Conservation (phyloP, 1,140 invertebrate genomes). For the Drosophila novamexicana region DNA sequence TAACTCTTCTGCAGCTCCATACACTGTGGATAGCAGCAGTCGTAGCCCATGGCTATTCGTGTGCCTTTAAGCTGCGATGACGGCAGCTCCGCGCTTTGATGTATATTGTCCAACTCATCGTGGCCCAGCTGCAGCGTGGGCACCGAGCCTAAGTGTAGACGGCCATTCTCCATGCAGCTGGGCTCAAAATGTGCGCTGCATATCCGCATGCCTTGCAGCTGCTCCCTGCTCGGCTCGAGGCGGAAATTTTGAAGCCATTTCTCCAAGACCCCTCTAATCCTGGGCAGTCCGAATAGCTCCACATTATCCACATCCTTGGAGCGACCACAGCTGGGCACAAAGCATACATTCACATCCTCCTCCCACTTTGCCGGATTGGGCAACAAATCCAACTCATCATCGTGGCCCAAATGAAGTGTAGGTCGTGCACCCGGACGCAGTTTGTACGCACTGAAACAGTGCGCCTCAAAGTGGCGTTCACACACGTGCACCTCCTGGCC, state of each 20-base stretch:
- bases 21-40: constrained; percentile 61
- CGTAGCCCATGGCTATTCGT: background rate
- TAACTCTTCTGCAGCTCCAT: constrained; percentile 46
- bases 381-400: constrained; percentile 21
- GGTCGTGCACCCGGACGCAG: constrained; percentile 53
- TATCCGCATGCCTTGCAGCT: constrained; percentile 34
- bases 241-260: constrained; percentile 69
- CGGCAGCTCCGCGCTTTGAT: constrained; percentile 6
- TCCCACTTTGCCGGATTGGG: constrained; percentile 45
- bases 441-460: constrained; percentile 50
- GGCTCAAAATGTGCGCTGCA: constrained; percentile 63
- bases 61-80: constrained; percentile 6
- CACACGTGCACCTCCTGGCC: constrained; percentile 49
- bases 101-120: constrained; percentile 29
- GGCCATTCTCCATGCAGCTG: constrained; percentile 27
- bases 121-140: constrained; percentile 70
- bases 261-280: constrained; percentile 24
- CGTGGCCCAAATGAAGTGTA: constrained; percentile 61
- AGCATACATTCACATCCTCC: constrained; percentile 35
- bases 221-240: constrained; percentile 24
- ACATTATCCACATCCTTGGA: constrained; percentile 25
- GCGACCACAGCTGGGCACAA: constrained; percentile 53
- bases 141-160: constrained; percentile 38
- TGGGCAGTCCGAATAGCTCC: constrained; percentile 51
- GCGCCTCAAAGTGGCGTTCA: constrained; percentile 67